A percentile compares a stretch with the other conserved stretches of the same genome.
Evolutionary conservation across 2,113 vertebrate genomes (phyloP).

Genomic region (Apodemus sylvaticus): DNA sequence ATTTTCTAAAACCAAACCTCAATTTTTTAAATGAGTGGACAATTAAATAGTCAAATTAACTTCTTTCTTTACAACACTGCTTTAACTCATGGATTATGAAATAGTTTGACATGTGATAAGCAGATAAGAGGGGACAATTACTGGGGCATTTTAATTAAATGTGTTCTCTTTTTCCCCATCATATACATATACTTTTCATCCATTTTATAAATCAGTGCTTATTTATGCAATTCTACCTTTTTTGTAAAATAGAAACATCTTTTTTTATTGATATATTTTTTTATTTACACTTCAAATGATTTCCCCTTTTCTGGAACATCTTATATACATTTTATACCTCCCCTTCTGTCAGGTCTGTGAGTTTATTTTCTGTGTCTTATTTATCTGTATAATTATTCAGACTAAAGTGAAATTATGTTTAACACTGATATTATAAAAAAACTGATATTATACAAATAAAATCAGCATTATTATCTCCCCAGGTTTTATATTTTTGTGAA

Average conservation of each 20-base stretch:
- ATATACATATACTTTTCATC: background rate
- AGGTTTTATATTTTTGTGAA: background rate
- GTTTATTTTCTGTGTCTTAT: constrained; percentile 5
- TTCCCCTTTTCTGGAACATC: no score
- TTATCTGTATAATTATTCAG: background rate
- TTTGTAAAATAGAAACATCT: background rate
- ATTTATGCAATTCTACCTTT: background rate
- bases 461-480: background rate
- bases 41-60: constrained; percentile 17
- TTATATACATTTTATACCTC: background rate
- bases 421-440: no score
- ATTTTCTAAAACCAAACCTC: background rate
- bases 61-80: background rate
- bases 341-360: background rate
- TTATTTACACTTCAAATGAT: no score
- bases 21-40: constrained; percentile 20
- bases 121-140: background rate
- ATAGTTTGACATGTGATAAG: background rate
- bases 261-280: no score
- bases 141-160: constrained; percentile 33
- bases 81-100: constrained; percentile 10
- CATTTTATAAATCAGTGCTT: constrained; percentile 22
- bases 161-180: background rate
- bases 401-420: constrained; percentile 41
- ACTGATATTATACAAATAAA: background rate